Conservation (phyloP, 2,888 invertebrate species). For the Thecocarcelia acutangulata region DNA sequence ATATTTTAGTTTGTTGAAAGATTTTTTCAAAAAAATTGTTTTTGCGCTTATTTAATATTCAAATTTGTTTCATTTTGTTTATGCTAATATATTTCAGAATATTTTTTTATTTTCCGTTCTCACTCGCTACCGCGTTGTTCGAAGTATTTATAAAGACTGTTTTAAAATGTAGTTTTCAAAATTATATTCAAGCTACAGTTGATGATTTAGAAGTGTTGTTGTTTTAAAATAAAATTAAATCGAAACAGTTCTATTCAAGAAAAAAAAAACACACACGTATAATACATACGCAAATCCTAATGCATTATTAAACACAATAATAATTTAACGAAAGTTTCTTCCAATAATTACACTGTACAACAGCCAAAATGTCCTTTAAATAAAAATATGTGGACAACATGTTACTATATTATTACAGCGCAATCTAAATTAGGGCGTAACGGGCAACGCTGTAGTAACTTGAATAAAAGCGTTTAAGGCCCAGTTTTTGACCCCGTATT, state of each 20-base stretch:
- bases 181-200: slow-evolving; percentile 21
- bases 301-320: slow-evolving; percentile 1
- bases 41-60: neutral
- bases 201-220: slow-evolving; percentile 17
- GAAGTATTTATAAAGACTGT: slow-evolving; percentile 51
- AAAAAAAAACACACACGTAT: neutral
- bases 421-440: too few relatives aligned
- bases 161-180: slow-evolving; percentile 37
- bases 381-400: too few relatives aligned
- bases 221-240: slow-evolving; percentile 10
- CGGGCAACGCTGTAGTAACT: too few relatives aligned
- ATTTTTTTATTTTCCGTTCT: slow-evolving; percentile 14
- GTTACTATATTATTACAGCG: too few relatives aligned
- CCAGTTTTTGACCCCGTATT: too few relatives aligned
- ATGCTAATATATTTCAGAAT: neutral
- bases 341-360: slow-evolving; percentile 12
- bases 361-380: too few relatives aligned
- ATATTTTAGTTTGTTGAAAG: too few relatives aligned
- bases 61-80: neutral
- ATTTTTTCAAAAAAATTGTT: too few relatives aligned
- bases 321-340: slow-evolving; percentile 2
- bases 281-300: slow-evolving; percentile 22
- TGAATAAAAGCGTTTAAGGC: too few relatives aligned
- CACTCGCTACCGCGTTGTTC: slow-evolving; percentile 48
- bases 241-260: slow-evolving; percentile 14